Conservation (phyloP, 1,140 invertebrate genomes). For the Elysia chlorotica region DNA sequence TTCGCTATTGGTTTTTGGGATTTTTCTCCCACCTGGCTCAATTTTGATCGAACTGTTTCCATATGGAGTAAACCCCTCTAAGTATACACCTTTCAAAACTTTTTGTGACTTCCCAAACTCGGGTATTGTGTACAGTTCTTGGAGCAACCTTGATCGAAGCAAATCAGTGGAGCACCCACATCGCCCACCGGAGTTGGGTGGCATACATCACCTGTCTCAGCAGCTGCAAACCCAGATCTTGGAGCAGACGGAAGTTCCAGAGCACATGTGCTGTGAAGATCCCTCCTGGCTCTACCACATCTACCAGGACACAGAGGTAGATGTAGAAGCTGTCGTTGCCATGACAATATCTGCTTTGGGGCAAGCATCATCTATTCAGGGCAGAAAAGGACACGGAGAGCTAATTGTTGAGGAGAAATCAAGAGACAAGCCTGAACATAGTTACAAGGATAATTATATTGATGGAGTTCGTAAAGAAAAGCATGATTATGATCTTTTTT, state of each 20-base stretch:
- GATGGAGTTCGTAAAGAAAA: too few relatives aligned
- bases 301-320: conserved; percentile 66
- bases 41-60: conserved; percentile 89
- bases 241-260: conserved; percentile 51
- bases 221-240: conserved; percentile 56
- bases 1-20: conserved; percentile 87
- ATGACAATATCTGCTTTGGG: conserved; percentile 29
- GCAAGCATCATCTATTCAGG: too few relatives aligned
- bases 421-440: too few relatives aligned
- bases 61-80: conserved; percentile 61
- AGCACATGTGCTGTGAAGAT: conserved; percentile 65
- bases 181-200: conserved; percentile 51
- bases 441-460: too few relatives aligned
- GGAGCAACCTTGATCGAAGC: conserved; percentile 58
- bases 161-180: conserved; percentile 61
- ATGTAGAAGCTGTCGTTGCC: conserved; percentile 46
- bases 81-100: conserved; percentile 65
- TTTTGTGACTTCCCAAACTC: conserved; percentile 52
- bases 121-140: conserved; percentile 59
- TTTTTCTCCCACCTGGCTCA: conserved; percentile 95
- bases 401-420: too few relatives aligned
- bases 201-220: conserved; percentile 58
- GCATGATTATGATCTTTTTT: too few relatives aligned
- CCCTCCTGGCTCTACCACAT: conserved; percentile 66
- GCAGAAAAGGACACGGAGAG: too few relatives aligned